Base-by-base conservation (phyloP, 1,140 invertebrate genomes). In the Solenopsis fugax region DNA sequence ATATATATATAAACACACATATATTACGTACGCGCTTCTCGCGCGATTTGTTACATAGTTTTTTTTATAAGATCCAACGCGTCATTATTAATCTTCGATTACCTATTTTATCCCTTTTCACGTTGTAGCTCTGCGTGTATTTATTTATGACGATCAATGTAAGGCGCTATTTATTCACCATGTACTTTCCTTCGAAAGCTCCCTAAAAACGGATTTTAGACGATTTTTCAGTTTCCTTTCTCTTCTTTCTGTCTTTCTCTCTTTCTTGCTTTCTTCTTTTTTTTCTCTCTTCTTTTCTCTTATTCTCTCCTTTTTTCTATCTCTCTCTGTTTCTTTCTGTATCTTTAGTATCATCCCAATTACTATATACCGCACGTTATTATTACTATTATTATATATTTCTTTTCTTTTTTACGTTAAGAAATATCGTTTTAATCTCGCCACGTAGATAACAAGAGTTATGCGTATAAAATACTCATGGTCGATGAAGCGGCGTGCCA, bases 401-500 rank as follows among this genome's bases (percentile, higher is more conserved):
- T 50, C 24, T 58, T 58, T 4, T 71, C 29, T 18, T 60, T 69
- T 84, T 84, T 75, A 18, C 73, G 60, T 60, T 84, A 73, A 84
- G 45, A 60, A 84, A 18, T 69, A 50, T 81, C 13, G 24, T 84
- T 84, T 75, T 73, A 87, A 87, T 67, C 69, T 82, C 69, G 41
- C 69, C 34, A 52, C 58, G 21, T 88, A 75, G 58, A 41, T 58
- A 75, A 85, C 67, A 48, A 88, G 69, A 84, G 67, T 88, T 87
- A 84, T 75, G 75, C 62, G 80, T 45, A 65, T 87, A 87, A 85
- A 88, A 88, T 88, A 88, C 87, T 88, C 87, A 88, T 88, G 71
- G 56, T 85, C 75, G 69, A 88, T 86, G 88, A 85, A 91, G 87
- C 85, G 84, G 87, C 84, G 91, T 91, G 90, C 91, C 91, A 92